These are phyloP conservation scores for Apodemia hepburni DNA, from an alignment of 2,888 invertebrate species.

Conservation along the genomic window DNA sequence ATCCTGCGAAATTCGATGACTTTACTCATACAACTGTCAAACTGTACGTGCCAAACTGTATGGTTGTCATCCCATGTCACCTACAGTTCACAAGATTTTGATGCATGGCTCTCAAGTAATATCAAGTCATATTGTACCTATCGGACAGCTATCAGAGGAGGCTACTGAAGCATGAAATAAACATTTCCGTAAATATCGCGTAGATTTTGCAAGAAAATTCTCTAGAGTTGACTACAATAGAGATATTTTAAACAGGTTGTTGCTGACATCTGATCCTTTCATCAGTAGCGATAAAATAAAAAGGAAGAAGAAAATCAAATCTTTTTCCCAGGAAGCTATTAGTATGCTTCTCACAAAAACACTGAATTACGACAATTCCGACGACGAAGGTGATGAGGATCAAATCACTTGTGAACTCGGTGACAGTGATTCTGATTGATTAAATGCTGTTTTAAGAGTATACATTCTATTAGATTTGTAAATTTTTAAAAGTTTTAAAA, in stretches of 20 bases:
- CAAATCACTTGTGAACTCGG: not conserved
- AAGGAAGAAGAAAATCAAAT: not conserved
- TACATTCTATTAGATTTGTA: not conserved
- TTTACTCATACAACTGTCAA: slow-evolving; percentile 16
- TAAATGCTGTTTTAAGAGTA: not conserved
- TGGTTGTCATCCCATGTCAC: slow-evolving; percentile 16
- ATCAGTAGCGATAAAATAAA: not conserved
- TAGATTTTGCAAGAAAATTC: not conserved
- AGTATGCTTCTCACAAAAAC: slow-evolving; percentile 1
- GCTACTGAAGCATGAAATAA: not conserved
- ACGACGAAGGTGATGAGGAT: not conserved
- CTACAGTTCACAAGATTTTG: slow-evolving; percentile 8
- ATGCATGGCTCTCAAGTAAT: not conserved
- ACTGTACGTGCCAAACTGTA: slow-evolving; percentile 12
- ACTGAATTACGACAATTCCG: not conserved
- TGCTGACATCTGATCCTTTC: not conserved
- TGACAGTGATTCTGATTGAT: slow-evolving; percentile 1
- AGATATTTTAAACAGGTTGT: not conserved
- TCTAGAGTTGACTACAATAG: not conserved
- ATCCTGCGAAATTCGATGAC: slow-evolving; percentile 15
- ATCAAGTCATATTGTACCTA: not conserved
- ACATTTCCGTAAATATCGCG: not conserved
- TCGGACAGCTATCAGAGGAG: not conserved
- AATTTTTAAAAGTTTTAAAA: not conserved
- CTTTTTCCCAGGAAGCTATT: not conserved